Conservation (phyloP, 2,797 vertebrate genomes). For the Dipus sagitta region DNA sequence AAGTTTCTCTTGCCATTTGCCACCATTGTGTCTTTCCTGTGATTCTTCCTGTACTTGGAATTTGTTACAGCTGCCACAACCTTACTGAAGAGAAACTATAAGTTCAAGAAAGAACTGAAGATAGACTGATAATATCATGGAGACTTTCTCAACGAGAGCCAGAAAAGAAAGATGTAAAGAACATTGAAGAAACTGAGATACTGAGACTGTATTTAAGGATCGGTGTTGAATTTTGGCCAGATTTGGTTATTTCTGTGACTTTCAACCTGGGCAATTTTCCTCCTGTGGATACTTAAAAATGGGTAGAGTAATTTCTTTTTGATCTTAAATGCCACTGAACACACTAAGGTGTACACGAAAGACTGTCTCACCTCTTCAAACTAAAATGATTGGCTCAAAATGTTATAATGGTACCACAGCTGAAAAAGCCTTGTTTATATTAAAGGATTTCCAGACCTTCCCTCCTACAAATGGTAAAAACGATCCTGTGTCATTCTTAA, state of each 20-base stretch:
- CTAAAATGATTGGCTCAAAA: constrained; percentile 22
- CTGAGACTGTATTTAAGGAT: neutral
- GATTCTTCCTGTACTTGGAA: constrained; percentile 6
- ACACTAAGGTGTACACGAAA: neutral
- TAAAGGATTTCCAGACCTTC: constrained; percentile 36
- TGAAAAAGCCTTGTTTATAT: constrained; percentile 17
- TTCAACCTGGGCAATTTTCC: neutral
- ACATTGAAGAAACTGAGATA: neutral
- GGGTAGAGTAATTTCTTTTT: constrained; percentile 16
- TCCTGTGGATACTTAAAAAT: neutral
- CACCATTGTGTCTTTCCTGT: neutral
- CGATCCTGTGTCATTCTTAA: constrained; percentile 13
- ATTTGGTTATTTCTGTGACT: neutral
- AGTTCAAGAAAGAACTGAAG: constrained; percentile 36
- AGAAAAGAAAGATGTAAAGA: neutral
- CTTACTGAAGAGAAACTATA: constrained; percentile 12
- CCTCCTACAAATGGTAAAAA: neutral
- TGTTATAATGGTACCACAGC: neutral
- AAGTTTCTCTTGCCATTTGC: neutral
- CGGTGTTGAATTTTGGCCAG: neutral
- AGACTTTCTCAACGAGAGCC: neutral
- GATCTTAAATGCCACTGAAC: neutral
- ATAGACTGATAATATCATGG: neutral
- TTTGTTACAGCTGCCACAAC: neutral
- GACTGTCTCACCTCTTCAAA: fast-evolving